Percentiles rank a stretch among this genome's conserved stretches.
These are phyloP conservation scores for Drosophila micromelanica DNA, from an alignment of 1,140 invertebrate genomes.

Conservation along the genomic window DNA sequence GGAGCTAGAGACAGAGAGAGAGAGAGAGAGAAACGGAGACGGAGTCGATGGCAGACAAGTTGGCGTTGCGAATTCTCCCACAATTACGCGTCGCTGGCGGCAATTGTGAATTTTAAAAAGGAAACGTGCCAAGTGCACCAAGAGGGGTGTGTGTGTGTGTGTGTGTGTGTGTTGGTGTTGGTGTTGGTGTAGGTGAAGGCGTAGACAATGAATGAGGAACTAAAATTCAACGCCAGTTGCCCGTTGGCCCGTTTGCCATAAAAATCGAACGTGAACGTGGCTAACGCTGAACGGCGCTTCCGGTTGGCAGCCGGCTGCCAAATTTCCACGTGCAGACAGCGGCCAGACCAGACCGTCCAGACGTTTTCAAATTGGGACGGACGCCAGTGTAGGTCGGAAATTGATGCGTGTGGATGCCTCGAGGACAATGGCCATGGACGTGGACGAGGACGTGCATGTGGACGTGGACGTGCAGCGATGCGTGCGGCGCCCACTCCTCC, in stretches of 20 bases:
- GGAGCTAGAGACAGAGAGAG: background rate
- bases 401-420: conserved; percentile 64
- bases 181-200: conserved; percentile 24
- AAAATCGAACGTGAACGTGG: conserved; percentile 74
- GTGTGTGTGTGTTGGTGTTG: conserved; percentile 4
- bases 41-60: conserved; percentile 50
- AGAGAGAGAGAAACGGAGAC: conserved; percentile 5
- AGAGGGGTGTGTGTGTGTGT: background rate
- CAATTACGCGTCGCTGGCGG: conserved; percentile 72
- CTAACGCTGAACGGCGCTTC: conserved; percentile 44
- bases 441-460: conserved; percentile 51
- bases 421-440: conserved; percentile 68
- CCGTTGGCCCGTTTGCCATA: conserved; percentile 51
- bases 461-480: conserved; percentile 68
- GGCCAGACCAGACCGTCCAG: conserved; percentile 12
- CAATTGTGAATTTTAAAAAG: conserved; percentile 83
- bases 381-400: conserved; percentile 67
- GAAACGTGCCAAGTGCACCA: conserved; percentile 74
- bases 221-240: conserved; percentile 57
- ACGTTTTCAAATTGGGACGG: conserved; percentile 48
- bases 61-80: conserved; percentile 75
- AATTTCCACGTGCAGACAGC: background rate
- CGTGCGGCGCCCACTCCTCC: conserved; percentile 40
- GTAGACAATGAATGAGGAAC: conserved; percentile 77
- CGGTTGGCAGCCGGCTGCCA: conserved; percentile 27